These are phyloP conservation scores for Cyrtonyx montezumae DNA, from an alignment of 2,113 vertebrate genomes.

Conservation along the genomic window DNA sequence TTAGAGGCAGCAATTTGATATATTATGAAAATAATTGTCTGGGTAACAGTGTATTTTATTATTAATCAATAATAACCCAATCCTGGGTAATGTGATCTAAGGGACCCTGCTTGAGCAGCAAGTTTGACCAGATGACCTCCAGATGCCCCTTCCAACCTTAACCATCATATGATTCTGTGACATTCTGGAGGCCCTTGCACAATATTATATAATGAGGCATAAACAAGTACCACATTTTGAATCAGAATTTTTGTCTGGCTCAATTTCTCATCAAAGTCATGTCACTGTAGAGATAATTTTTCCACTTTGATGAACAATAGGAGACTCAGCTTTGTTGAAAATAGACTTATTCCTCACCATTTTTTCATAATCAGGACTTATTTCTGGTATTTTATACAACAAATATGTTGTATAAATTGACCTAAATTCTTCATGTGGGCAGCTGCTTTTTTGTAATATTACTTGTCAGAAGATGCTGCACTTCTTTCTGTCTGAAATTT, in stretches of 20 bases:
- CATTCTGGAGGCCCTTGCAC: neutral
- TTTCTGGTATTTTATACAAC: neutral
- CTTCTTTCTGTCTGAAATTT: neutral
- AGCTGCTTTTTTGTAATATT: neutral
- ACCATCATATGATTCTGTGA: too few relatives aligned
- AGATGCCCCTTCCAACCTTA: too few relatives aligned
- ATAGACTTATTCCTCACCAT: too few relatives aligned
- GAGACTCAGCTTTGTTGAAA: neutral
- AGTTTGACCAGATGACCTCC: too few relatives aligned
- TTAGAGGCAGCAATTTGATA: neutral
- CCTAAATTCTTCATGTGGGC: neutral
- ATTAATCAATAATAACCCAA: neutral
- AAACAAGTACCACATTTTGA: neutral
- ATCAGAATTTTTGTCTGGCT: neutral
- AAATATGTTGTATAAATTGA: neutral
- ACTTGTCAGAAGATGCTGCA: neutral
- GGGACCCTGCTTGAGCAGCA: too few relatives aligned
- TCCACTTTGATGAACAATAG: neutral
- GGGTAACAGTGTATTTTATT: neutral
- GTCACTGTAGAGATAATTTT: neutral
- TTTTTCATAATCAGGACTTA: slow-evolving; percentile 25
- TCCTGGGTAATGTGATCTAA: too few relatives aligned
- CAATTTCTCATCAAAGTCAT: neutral
- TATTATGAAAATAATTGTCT: neutral
- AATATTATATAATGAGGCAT: neutral